Conservation (phyloP, 2,888 invertebrate species). For the Argyresthia goedartella region DNA sequence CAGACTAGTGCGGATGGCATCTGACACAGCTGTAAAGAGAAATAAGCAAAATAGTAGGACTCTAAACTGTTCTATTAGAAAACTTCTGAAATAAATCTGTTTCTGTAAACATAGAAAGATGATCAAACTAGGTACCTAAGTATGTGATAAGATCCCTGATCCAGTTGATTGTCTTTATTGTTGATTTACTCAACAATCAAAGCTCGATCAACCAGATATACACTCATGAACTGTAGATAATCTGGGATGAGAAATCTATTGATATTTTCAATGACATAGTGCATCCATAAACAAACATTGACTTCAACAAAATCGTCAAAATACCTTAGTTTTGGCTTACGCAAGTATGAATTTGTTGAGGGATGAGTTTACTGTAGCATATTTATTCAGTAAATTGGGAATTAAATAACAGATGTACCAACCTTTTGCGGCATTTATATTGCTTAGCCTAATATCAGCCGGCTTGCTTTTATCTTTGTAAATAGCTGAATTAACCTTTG, state of each 20-base stretch:
- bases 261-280: neutral
- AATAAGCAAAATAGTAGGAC: neutral
- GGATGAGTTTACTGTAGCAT: neutral
- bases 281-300: neutral
- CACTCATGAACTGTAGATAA: too few species aligned
- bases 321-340: neutral
- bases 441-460: constrained; percentile 92
- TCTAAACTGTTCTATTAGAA: neutral
- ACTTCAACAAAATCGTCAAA: neutral
- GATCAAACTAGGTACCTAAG: neutral
- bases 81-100: constrained; percentile 1
- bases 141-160: too few species aligned
- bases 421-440: constrained; percentile 99
- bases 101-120: neutral
- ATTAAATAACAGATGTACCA: constrained; percentile 26
- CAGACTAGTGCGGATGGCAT: constrained; percentile 98
- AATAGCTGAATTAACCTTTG: constrained; percentile 65
- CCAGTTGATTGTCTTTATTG: too few species aligned
- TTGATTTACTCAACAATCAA: too few species aligned
- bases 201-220: too few species aligned
- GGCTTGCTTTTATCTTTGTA: constrained; percentile 96
- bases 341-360: neutral
- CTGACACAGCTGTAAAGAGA: constrained; percentile 85
- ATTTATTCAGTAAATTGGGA: neutral
- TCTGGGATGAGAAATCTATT: too few species aligned